A percentile compares a stretch with the other conserved stretches of the same genome.
phyloP scores from a whole-genome alignment of 2,797 vertebrate genomes.

The Acanthurus tractus region DNA sequence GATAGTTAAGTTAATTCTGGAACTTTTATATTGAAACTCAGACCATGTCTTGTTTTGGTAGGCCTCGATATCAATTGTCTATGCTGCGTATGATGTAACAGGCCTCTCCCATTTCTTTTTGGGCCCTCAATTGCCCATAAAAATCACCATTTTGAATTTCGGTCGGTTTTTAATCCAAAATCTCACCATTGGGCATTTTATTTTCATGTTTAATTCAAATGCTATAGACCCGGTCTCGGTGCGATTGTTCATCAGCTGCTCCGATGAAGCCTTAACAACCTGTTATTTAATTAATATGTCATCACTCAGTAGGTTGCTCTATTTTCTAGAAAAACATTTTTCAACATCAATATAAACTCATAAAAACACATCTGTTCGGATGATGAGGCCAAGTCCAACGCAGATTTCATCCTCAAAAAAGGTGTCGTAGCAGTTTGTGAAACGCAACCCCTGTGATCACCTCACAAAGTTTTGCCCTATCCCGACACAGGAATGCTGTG shows the following conservation, averaged over 20 bases:
- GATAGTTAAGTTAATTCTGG: neutral
- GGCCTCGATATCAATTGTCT: neutral
- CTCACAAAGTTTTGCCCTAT: conserved; percentile 69
- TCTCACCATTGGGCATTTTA: neutral
- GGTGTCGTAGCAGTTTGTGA: conserved; percentile 53
- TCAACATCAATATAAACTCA: conserved; percentile 1
- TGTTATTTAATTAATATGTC: neutral
- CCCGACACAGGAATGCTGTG: conserved; percentile 51
- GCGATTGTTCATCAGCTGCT: neutral
- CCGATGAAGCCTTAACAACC: neutral
- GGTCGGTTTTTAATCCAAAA: neutral
- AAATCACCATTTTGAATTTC: neutral
- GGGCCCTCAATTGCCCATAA: neutral
- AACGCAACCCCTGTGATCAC: conserved; percentile 37
- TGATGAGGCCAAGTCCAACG: conserved; percentile 14
- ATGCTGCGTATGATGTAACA: neutral
- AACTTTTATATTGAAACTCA: neutral
- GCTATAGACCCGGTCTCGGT: neutral
- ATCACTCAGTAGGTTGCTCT: neutral
- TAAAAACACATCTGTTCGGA: neutral
- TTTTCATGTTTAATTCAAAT: conserved; percentile 3
- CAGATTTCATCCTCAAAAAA: conserved; percentile 19
- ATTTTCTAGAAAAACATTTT: neutral
- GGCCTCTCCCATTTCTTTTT: neutral
- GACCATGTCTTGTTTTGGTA: neutral